A percentile compares a stretch with the other conserved stretches of the same genome.
These are phyloP conservation scores for Tragulus kanchil DNA, from an alignment of 2,113 vertebrate species.

Conservation along the genomic window DNA sequence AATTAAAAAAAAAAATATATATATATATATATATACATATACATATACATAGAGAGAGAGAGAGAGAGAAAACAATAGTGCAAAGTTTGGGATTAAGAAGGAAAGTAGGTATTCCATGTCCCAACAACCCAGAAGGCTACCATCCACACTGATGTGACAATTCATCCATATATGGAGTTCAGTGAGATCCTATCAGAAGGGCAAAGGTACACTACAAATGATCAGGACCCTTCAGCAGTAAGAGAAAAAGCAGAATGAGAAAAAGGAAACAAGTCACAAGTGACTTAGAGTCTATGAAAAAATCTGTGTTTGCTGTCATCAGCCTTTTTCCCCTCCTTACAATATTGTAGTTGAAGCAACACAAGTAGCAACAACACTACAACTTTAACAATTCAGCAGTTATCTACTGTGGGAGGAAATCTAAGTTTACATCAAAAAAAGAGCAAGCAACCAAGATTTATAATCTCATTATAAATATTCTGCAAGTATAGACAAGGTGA, in stretches of 20 bases:
- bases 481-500: constrained; percentile 21
- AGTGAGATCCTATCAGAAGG: background rate
- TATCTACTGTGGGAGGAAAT: background rate
- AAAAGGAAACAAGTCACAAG: background rate
- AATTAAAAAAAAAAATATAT: too few relatives aligned
- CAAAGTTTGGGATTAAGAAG: background rate
- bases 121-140: background rate
- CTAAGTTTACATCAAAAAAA: background rate
- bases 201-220: background rate
- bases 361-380: background rate
- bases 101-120: background rate
- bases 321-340: background rate
- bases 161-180: background rate
- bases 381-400: background rate
- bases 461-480: constrained; percentile 52
- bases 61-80: too few relatives aligned
- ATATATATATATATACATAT: too few relatives aligned
- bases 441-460: background rate
- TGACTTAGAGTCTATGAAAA: background rate
- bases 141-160: background rate
- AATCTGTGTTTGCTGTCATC: background rate
- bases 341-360: background rate
- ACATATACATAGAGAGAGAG: too few relatives aligned
- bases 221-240: background rate
- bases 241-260: background rate